Base-by-base conservation (phyloP, 2,888 invertebrate species). In the Eupelmus urozonus region DNA sequence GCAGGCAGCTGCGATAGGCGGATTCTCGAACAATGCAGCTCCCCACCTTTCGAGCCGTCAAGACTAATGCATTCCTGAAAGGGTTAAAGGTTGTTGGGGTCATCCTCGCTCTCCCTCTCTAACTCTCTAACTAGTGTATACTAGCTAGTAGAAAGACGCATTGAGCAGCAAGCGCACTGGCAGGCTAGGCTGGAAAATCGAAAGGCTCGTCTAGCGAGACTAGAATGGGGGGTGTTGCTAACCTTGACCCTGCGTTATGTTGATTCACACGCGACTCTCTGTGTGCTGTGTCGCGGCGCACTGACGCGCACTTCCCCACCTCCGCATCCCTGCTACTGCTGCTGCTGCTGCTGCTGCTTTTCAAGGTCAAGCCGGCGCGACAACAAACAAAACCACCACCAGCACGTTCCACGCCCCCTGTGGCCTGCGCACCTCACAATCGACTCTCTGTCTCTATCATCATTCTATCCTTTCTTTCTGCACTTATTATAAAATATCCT, bases 41-140 rank as follows among this genome's bases (percentile, higher is more conserved):
- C 9, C 3, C 5, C 9, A 5, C 3, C 9, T 5, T 34, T 3
- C 9, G 9, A 34, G 34, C 34, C 3, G 34, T 34, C 9, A 34
- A 34, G 9, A 34, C 34, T 34, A 34, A 34, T 34, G 42, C 55
- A 40, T 49, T n/a, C 40, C 18, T n/a, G 25, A 63, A 45, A 81
- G 81, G 82, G 82, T 82, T 78, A 81, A 82, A 81, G 81, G 82
- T 82, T 81, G 81, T 80, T 80, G 80, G 53, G 82, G 82, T 76
- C 81, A 23, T 78, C 69, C 73, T 60, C 59, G 13, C 45, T 45
- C 16, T 16, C 45, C 13, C 45, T 45, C 45, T 45, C 45, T 45
- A 4, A 2, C 45, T 7, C 45, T 45, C 45, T 45, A 9, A 9
- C 45, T n/a, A n/a, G n/a, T n/a, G n/a, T n/a, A n/a, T 16, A 34